Conservation (phyloP, 1,140 invertebrate species). For the Steinernema feltiae region DNA sequence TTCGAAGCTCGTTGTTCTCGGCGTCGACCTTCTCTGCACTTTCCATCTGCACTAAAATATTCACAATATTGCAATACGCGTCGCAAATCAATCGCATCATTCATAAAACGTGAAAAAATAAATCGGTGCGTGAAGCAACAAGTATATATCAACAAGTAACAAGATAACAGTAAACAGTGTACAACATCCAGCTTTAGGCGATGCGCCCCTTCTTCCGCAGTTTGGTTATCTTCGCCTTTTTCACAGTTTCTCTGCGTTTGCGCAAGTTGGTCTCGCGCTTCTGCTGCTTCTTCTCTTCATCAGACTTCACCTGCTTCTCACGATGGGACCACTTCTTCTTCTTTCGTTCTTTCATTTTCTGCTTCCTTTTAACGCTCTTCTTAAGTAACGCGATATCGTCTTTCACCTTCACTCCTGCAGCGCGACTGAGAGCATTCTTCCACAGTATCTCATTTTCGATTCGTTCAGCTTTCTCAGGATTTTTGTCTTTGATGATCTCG, state of each 20-base stretch:
- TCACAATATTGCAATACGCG: too few species aligned
- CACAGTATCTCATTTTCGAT: conserved; percentile 39
- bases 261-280: conserved; percentile 22
- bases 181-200: neutral
- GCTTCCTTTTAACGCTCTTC: conserved; percentile 39
- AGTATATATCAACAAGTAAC: neutral
- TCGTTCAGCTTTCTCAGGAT: conserved; percentile 41
- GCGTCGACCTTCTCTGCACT: too few species aligned
- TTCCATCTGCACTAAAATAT: too few species aligned
- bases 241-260: neutral
- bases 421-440: conserved; percentile 38
- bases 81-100: too few species aligned
- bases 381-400: conserved; percentile 40
- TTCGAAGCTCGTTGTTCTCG: too few species aligned
- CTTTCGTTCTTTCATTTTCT: conserved; percentile 32
- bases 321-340: conserved; percentile 42
- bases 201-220: conserved; percentile 2
- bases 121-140: too few species aligned
- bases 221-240: neutral
- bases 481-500: conserved; percentile 24
- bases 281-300: conserved; percentile 33
- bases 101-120: too few species aligned
- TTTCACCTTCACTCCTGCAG: conserved; percentile 44
- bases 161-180: neutral
- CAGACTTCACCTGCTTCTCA: conserved; percentile 27